phyloP scores from a whole-genome alignment of 2,113 vertebrate species.

The Halcyon senegalensis region DNA sequence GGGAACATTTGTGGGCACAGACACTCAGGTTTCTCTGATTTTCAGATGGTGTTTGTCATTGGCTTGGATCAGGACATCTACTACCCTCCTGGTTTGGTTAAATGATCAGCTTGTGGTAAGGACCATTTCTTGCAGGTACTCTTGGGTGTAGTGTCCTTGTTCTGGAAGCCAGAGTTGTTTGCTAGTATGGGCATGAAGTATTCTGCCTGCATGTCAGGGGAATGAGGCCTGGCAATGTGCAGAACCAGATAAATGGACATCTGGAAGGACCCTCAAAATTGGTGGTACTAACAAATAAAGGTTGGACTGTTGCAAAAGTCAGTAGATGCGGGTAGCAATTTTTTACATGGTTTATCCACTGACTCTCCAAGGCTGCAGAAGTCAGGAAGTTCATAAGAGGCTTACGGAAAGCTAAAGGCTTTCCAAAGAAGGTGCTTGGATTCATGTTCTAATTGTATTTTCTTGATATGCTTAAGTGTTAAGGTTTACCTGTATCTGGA shows the following conservation, averaged over 20 bases:
- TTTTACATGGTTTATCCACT: background rate
- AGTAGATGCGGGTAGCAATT: background rate
- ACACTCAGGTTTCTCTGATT: background rate
- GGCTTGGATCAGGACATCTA: background rate
- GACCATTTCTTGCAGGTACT: background rate
- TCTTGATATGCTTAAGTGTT: background rate
- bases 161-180: background rate
- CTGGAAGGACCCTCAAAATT: background rate
- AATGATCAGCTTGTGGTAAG: background rate
- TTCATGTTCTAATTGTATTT: background rate
- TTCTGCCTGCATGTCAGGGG: background rate
- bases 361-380: background rate
- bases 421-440: background rate
- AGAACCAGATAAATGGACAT: background rate
- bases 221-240: background rate
- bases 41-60: background rate
- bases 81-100: background rate
- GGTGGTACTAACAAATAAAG: background rate
- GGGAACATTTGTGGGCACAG: background rate
- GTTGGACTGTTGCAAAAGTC: background rate
- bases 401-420: background rate
- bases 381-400: background rate
- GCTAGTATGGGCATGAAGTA: background rate
- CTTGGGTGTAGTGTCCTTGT: background rate
- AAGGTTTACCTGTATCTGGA: background rate